Evolutionary conservation across 2,888 invertebrate species (phyloP), one percentile per base, ranked within the genome.

Genomic region (Nymphalis polychloros): DNA sequence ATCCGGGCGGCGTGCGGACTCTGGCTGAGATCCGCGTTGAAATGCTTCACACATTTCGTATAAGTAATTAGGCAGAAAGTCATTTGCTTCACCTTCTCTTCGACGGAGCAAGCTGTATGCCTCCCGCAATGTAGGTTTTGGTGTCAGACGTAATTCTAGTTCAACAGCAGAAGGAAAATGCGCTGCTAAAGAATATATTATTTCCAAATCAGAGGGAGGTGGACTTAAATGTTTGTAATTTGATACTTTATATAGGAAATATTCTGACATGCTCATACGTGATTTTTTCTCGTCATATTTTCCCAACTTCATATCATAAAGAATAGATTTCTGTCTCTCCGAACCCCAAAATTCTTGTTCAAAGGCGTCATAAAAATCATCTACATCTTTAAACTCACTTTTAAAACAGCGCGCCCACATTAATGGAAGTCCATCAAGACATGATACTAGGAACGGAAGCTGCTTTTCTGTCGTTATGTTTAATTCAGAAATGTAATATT

Each of bases 1-100:
- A 52, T 88, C 86, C 20, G 80, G 78, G 46, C 87, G 84, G 17
- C 89, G 81, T 19, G 87, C 86, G 8, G 90, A 89, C 66, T 89
- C 88, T 47, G 91, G 87, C 62, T 85, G 82, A 67, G 85, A 85
- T 19, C 91, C 91, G 61, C 87, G 85, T 73, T 92, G 92, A 72
- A 88, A 92, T 31, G 89, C 88, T 73, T 92, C 92, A 73, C 92
- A 92, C 92, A 92, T 92, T 79, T 92, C 92, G 77, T 87, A 92
- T 77, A 92, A 83, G 76, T 92, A 92, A 79, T 92, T 92, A 62
- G 92, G 92, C 70, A 92, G 79, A 77, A 88, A 92, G 75, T 92
- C 91, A 23, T 86, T 81, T 52, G 86, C 77, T 69, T 90, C 91
- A 63, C 91, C 90, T 75, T 92, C 92, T 75, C 91, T 85, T 65